Conservation (phyloP, 2,888 invertebrate species). For the Lithophane socia region DNA sequence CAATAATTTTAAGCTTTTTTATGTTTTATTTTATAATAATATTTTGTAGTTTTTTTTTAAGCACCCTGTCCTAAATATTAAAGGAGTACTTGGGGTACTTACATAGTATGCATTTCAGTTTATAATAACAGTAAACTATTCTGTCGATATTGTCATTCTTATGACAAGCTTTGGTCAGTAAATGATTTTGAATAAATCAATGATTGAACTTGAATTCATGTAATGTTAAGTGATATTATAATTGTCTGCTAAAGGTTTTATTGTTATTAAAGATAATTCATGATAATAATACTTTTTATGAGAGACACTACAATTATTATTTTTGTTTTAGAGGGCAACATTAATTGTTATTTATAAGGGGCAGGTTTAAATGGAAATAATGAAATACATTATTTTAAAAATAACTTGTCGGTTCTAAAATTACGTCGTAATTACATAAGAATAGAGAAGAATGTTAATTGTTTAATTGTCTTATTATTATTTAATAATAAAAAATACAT, state of each 20-base stretch:
- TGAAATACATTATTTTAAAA: neutral
- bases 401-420: neutral
- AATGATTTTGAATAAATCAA: neutral
- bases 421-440: slow-evolving; percentile 18
- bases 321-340: slow-evolving; percentile 9
- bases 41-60: neutral
- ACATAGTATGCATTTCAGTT: neutral
- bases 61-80: neutral
- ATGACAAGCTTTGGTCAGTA: neutral
- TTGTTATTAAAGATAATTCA: slow-evolving; percentile 3
- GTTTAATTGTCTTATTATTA: neutral
- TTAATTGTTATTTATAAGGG: slow-evolving; percentile 3
- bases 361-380: slow-evolving; percentile 12
- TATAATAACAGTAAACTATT: neutral
- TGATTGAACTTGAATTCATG: slow-evolving; percentile 11
- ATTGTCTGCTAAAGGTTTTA: neutral
- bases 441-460: slow-evolving; percentile 16
- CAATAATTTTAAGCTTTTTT: too few species aligned
- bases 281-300: neutral
- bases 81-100: neutral
- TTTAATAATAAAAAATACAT: neutral
- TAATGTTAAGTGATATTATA: neutral
- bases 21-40: too few species aligned
- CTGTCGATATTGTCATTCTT: neutral
- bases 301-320: neutral